Evolutionary conservation across 2,888 invertebrate genomes (phyloP), one percentile per base, ranked within the genome.

Genomic region (Acutogordius australiensis): DNA sequence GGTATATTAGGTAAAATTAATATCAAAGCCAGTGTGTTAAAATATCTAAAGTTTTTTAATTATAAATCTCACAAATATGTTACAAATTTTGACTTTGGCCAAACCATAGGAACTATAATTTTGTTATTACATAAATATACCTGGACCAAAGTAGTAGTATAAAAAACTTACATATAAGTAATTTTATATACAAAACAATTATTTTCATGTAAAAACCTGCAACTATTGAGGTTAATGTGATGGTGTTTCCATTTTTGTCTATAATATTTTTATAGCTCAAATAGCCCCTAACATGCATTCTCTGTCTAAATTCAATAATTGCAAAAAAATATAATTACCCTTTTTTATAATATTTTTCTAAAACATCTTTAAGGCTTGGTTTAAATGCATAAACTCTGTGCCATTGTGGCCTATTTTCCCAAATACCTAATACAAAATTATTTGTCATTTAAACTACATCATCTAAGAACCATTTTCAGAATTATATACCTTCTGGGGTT

Each of bases 321-420:
- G 51, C 13, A 51, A 51, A 23, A 23, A 21, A n/a, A n/a, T 21
- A n/a, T n/a, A 51, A 4, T 21, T 21, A 51, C 51, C 51, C 51
- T 51, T 8, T 51, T 51, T 51, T 51, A 23, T 21, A 51, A 23
- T 21, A 51, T 51, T 51, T 51, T 51, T 51, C 51, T 51, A 51
- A 51, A 21, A 51, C 23, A 51, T 51, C 51, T 51, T 51, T 51
- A 4, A 51, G 26, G 4, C 4, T 4, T 51, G 51, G 51, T 23
- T 51, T 51, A 51, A 51, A 51, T n/a, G 51, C 51, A 51, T 21
- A 8, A n/a, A 51, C 23, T 21, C 51, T 13, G 23, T 51, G 51
- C 51, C 51, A 51, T 51, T 51, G 51, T 8, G 51, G 4, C 23
- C 23, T 51, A 4, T 51, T 8, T n/a, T 51, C 51, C 51, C 51